Percentiles rank a stretch among this genome's conserved stretches.
Evolutionary conservation across 2,797 vertebrate genomes (phyloP).

Genomic region (Pygocentrus nattereri): DNA sequence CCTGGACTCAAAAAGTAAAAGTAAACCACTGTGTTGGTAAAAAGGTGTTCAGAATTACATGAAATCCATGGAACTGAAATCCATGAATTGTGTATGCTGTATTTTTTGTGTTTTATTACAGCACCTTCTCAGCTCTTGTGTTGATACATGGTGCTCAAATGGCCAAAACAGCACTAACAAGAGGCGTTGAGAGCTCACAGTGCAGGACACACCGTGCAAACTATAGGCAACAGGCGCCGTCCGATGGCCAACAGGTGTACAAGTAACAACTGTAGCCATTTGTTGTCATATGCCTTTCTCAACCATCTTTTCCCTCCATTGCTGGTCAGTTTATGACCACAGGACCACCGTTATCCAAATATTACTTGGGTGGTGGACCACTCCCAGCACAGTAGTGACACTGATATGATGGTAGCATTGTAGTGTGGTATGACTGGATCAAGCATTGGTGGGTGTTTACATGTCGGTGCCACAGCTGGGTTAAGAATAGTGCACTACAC

Average conservation of each 20-base stretch:
- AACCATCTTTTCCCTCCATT: neutral
- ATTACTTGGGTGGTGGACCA: neutral
- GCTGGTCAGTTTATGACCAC: neutral
- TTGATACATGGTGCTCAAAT: no score
- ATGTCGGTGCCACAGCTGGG: neutral
- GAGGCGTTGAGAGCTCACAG: no score
- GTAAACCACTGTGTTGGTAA: no score
- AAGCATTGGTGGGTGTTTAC: neutral
- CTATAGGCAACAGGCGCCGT: no score
- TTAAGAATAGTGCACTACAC: neutral
- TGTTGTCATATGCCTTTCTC: neutral
- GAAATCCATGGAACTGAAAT: no score
- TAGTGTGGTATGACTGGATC: neutral
- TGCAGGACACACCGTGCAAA: no score
- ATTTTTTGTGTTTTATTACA: no score
- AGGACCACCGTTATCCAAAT: neutral
- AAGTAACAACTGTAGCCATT: neutral
- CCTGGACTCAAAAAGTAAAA: no score
- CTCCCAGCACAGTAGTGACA: neutral
- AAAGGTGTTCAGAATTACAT: no score
- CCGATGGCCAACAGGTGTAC: neutral
- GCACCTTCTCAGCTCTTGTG: no score
- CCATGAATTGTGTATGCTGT: no score
- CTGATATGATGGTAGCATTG: neutral
- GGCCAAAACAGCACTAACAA: no score